Evolutionary conservation across 2,888 invertebrate species (phyloP), one percentile per base, ranked within the genome.

Genomic region (Ganaspis brasiliensis): DNA sequence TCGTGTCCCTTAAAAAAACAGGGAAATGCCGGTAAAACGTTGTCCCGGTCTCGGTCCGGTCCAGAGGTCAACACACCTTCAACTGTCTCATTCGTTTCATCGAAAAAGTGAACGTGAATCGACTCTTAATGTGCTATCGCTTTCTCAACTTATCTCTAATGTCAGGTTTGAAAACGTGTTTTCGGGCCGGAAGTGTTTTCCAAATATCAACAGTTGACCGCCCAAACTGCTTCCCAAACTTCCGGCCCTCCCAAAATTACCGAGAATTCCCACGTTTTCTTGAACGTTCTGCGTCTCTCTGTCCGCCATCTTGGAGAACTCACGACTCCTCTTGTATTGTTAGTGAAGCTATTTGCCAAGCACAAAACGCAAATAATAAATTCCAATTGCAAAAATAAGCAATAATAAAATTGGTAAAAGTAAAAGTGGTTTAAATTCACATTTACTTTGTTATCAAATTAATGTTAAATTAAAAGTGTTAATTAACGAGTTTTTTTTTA

Each of bases 131-230:
- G 81, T 74, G 55, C 78, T 82, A 80, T 85, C 80, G 83, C 85
- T 87, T 86, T 87, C 86, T 84, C 87, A 78, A 80, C 80, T 75
- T 71, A 73, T 80, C 73, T 78, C 82, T 84, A 87, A 85, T 87
- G 84, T 63, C 84, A 79, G 56, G 77, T 74, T 81, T 83, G 84
- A 86, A 87, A 87, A 86, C 86, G 81, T 86, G 79, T 75, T 79
- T 79, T 81, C 79, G 72, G 81, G 83, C 83, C 82, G 81, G 82
- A 85, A 85, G 75, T 81, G 78, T 73, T 74, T 80, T 79, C 71
- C 74, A 78, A 67, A 79, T 55, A 76, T 59, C 79, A 74, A 49
- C 74, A 73, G 72, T 76, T 77, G 61, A 74, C 74, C 63, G 74
- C 72, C 70, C 63, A 74, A 31, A 31, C 40, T 73, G 63, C 45